A percentile compares a stretch with the other conserved stretches of the same genome.
These are phyloP conservation scores for Noctua fimbriata DNA, from an alignment of 2,888 invertebrate genomes.

Conservation along the genomic window DNA sequence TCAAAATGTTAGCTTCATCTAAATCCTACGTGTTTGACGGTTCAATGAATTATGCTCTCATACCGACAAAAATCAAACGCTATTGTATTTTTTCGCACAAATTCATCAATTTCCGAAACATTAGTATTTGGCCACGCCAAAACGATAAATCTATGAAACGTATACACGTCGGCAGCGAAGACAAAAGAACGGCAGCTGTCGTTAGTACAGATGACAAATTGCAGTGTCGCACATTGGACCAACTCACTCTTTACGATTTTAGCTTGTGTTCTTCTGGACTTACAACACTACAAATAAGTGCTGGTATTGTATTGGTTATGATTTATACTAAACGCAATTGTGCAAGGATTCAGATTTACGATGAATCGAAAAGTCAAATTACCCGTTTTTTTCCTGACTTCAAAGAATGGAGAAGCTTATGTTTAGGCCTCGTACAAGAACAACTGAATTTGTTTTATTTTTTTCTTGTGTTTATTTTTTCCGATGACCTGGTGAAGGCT, in stretches of 20 bases:
- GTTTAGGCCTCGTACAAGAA: too few relatives aligned
- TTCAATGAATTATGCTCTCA: conserved; percentile 22
- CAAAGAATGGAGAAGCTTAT: too few relatives aligned
- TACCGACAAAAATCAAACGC: conserved; percentile 11
- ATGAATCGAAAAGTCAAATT: neutral
- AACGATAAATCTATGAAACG: conserved; percentile 64
- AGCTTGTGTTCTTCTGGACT: conserved; percentile 22
- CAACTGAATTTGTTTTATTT: too few relatives aligned
- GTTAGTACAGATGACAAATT: conserved; percentile 81
- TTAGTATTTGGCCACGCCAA: conserved; percentile 61
- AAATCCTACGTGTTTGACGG: neutral
- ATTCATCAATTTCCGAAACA: conserved; percentile 59
- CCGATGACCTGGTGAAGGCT: too few relatives aligned
- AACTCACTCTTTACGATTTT: conserved; percentile 44
- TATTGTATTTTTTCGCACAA: conserved; percentile 41
- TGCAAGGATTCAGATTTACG: neutral
- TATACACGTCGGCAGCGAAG: conserved; percentile 64
- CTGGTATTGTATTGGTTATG: neutral
- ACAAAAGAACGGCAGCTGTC: conserved; percentile 80
- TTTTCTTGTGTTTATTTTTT: too few relatives aligned
- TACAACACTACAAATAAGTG: neutral
- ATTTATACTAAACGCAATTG: neutral
- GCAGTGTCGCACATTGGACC: conserved; percentile 68
- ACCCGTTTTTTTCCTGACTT: neutral
- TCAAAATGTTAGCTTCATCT: neutral